Conservation (phyloP, 2,113 vertebrate species). For the Hippocampus guttulatus region DNA sequence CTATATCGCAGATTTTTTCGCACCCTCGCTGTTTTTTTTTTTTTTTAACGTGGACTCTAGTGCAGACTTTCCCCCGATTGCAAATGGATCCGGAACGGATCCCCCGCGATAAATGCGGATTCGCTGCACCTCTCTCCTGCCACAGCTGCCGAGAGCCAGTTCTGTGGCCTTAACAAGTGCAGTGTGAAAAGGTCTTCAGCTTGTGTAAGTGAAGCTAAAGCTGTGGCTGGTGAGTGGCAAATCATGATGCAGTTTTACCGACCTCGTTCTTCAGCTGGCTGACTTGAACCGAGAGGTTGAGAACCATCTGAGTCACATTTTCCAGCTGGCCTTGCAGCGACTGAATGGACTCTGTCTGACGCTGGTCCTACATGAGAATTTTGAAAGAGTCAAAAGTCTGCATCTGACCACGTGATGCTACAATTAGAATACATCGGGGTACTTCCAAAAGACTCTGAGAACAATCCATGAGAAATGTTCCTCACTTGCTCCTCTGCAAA, state of each 20-base stretch:
- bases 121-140: no score
- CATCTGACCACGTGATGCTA: not conserved
- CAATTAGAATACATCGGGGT: not conserved
- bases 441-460: not conserved
- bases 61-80: no score
- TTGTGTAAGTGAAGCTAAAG: not conserved
- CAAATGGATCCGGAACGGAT: no score
- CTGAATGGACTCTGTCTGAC: slow-evolving; percentile 95
- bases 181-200: not conserved
- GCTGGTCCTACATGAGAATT: slow-evolving; percentile 78
- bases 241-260: slow-evolving; percentile 12
- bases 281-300: slow-evolving; percentile 82
- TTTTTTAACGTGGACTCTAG: no score
- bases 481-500: slow-evolving; percentile 95
- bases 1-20: no score
- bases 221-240: not conserved
- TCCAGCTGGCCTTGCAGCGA: slow-evolving; percentile 85
- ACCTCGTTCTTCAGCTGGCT: slow-evolving; percentile 86
- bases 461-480: not conserved
- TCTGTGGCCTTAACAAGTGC: not conserved
- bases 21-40: no score
- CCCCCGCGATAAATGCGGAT: no score
- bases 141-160: no score
- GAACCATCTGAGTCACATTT: slow-evolving; percentile 85
- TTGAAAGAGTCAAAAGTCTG: not conserved